Base-by-base conservation (phyloP, 2,888 invertebrate species). In the Noctua janthina region DNA sequence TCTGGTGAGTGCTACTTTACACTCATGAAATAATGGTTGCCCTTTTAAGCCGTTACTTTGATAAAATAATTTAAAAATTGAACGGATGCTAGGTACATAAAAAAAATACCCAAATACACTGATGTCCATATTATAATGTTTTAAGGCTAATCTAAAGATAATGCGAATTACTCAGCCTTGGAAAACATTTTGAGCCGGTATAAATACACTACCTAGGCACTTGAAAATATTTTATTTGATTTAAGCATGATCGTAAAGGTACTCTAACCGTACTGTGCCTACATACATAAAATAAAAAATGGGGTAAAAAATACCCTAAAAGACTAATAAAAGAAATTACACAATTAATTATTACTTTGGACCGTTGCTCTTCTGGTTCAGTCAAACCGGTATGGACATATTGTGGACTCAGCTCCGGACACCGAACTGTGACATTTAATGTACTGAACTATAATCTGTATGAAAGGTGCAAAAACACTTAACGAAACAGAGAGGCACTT, bases 321-420 rank as follows among this genome's bases (percentile, higher is more conserved):
- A 29, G 1, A 20, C 20, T 13, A 74, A 35, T 23, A 49, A 56
- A 29, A 69, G 66, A 56, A 70, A 39, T 20, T 79, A 59, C 8
- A 81, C 7, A 73, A 73, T 54, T 72, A n/a, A 66, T 59, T 59
- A 39, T 59, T 70, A 23, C 78, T 86, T 84, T 84, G 84, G 86
- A 84, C 70, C 39, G 23, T 72, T 74, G 86, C 74, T 86, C 43
- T 62, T 68, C 10, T 39, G 20, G 5, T 39, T 20, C 10, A 4
- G 1, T 66, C 39, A 20, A 66, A 66, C 20, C 66, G 66, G 66
- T 39, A 66, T 39, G 20, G 35, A 39, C 4, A 39, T 10, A 17
- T 35, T 35, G 35, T 64, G 35, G 64, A 35, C 29, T 15, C 6
- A 7, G 15, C 62, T 62, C 29, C 2, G 6, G 59, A n/a, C 11